Evolutionary conservation across 92 coral and sea anemone species (phyloP), one percentile per base, ranked within the genome.

Genomic region (Paramuricea clavata): DNA sequence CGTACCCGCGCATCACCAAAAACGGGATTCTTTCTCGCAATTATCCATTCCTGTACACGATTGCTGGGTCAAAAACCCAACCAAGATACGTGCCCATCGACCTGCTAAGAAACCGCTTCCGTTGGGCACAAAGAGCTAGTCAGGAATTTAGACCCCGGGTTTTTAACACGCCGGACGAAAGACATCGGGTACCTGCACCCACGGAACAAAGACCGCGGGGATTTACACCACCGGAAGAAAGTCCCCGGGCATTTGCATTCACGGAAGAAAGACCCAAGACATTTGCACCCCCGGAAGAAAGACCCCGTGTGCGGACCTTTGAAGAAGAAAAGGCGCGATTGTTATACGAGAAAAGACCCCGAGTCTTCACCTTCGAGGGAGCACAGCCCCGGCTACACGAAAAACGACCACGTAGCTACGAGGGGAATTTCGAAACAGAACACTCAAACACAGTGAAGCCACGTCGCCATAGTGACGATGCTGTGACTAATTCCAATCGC

Each of bases 31-130:
- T 65, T 16, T 39, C 72, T n/a, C 72, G 39, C 39, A 33, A 39
- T 30, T 65, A 65, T 65, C 72, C 72, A 13, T 31, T 65, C 72
- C 21, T 65, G 9, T 65, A 65, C 72, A 31, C 5, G 17, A 65
- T 12, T 25, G 41, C 39, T 6, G 72, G 72, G 17, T 54, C 62
- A 54, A 54, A 54, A 54, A 65, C 6, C 72, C 36, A 0, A 28
- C 72, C 72, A 15, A 65, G 35, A 12, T 31, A 65, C 23, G n/a
- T 26, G 27, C 72, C 72, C 11, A 28, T 65, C 9, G 39, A 65
- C 13, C 9, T 65, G 12, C 72, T 33, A 65, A 30, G 72, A 65
- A 65, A 65, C 28, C 13, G 41, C 17, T 26, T 4, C 39, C 36
- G 72, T 5, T 28, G 72, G 36, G 72, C 39, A 5, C 35, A 30